Evolutionary conservation across 2,888 invertebrate species (phyloP), one percentile per base, ranked within the genome.

Genomic region (Clistopyga incitator): DNA sequence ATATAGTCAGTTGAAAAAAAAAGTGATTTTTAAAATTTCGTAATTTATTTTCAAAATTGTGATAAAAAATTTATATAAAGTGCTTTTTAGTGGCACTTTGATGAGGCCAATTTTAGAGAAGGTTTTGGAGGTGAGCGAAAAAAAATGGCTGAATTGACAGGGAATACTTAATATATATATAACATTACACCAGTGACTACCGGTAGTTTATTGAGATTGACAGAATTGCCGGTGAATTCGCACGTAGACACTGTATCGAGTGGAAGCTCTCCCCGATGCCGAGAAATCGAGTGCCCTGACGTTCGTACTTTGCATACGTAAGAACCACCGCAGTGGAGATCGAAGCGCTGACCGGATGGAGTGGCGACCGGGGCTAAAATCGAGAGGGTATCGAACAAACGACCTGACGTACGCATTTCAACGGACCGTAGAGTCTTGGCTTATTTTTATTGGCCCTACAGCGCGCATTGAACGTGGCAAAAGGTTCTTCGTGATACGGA

Each of bases 221-320:
- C 78, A 64, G 68, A 11, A 76, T 34, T 38, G 47, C 34, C 54
- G 68, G 52, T 56, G 79, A 18, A 47, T 64, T 72, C 47, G 59
- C 82, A 82, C 82, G 82, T 82, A 74, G 54, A 74, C 18, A 50
- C 50, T 74, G 74, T 64, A 75, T 38, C 50, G 75, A 25, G 13
- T 23, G 11, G 34, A 52, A 42, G 50, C 29, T 64, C 64, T 29
- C 25, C 59, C 47, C 70, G 23, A 29, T 20, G 52, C 61, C 59
- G 29, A 52, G 56, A 67, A 45, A 34, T 45, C 50, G 84, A 68
- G 54, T 61, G 61, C 20, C 47, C n/a, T 64, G 42, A 74, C 42
- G 59, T 80, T 80, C 74, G 81, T 64, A 84, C 78, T 84, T 84
- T 84, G 84, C 84, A 84, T 84, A 77, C 80, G 77, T 83, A 78